A percentile compares a stretch with the other conserved stretches of the same genome.
Conservation (phyloP, 2,113 vertebrate species). For the Meleagris gallopavo region DNA sequence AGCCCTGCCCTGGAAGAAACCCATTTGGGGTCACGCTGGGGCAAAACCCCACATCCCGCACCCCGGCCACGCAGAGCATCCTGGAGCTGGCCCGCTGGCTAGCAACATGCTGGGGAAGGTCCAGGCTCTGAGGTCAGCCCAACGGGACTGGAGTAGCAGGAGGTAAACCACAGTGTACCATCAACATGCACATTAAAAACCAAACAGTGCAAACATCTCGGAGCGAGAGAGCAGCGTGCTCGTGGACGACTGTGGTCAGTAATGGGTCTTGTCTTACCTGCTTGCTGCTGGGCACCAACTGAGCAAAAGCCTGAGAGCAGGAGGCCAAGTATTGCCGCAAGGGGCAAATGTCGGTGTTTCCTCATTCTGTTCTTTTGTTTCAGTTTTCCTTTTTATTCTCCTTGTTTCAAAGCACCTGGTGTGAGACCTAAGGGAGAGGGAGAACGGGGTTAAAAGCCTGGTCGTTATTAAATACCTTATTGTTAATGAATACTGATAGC, state of each 20-base stretch:
- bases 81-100: neutral
- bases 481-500: neutral
- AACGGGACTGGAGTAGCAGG: neutral
- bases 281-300: conserved; percentile 77
- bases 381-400: neutral
- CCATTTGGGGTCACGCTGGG: neutral
- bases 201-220: neutral
- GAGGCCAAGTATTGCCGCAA: conserved; percentile 76
- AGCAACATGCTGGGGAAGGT: neutral
- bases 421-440: conserved; percentile 57
- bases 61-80: neutral
- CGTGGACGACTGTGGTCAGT: rapidly evolving
- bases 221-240: rapidly evolving
- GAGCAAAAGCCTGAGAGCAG: conserved; percentile 78
- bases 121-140: neutral
- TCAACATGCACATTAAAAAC: neutral
- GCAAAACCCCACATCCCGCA: neutral
- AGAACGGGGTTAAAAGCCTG: neutral
- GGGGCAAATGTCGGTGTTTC: conserved; percentile 75
- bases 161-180: neutral
- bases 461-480: neutral
- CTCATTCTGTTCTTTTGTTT: conserved; percentile 79
- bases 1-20: neutral
- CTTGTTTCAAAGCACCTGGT: conserved; percentile 67
- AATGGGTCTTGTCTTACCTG: conserved; percentile 63